Conservation (phyloP, 2,113 vertebrate genomes). For the Orthonyx spaldingii region DNA sequence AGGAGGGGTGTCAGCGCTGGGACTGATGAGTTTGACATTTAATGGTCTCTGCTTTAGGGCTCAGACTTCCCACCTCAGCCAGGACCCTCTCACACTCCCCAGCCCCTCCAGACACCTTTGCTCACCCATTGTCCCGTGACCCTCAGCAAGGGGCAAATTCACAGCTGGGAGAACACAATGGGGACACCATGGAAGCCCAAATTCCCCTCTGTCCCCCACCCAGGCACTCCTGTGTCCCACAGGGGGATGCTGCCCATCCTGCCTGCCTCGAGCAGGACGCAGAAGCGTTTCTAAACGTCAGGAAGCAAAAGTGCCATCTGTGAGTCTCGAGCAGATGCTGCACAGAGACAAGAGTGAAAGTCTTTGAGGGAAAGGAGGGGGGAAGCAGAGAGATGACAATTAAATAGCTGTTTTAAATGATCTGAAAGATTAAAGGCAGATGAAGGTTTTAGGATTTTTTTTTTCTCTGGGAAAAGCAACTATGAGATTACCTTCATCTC, state of each 20-base stretch:
- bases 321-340: conserved; percentile 15
- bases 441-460: background rate
- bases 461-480: background rate
- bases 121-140: rapidly evolving
- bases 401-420: conserved; percentile 48
- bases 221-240: background rate
- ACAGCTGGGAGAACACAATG: rapidly evolving
- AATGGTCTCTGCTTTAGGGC: background rate
- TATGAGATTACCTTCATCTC: background rate
- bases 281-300: background rate
- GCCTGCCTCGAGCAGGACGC: background rate
- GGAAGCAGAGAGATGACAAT: conserved; percentile 8
- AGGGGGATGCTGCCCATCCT: background rate
- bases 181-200: background rate
- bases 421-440: conserved; percentile 42
- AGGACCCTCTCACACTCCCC: rapidly evolving
- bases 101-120: background rate
- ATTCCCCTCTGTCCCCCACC: background rate
- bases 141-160: background rate
- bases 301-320: conserved; percentile 17
- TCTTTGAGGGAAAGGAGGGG: background rate
- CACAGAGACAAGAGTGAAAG: background rate
- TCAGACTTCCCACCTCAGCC: background rate
- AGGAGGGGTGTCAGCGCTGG: background rate
- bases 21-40: background rate